Evolutionary conservation across 2,113 vertebrate species (phyloP).

Genomic region (Uria aalge): DNA sequence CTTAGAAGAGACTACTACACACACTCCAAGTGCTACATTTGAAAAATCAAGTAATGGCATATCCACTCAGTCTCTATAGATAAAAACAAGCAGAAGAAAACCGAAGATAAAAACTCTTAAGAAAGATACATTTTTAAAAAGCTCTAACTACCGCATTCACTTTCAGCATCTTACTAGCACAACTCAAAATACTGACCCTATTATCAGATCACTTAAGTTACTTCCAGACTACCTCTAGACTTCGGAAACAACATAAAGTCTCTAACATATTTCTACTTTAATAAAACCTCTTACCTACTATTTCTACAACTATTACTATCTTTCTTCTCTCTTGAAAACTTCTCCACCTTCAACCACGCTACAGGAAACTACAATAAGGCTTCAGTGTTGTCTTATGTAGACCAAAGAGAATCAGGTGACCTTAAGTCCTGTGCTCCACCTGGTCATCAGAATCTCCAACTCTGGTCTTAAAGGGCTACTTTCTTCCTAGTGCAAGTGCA

Average conservation of each 20-base stretch:
- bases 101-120: rapidly evolving
- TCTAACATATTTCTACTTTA: rapidly evolving
- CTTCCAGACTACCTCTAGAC: not conserved
- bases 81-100: rapidly evolving
- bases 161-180: not conserved
- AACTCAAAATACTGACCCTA: not conserved
- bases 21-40: not conserved
- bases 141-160: rapidly evolving
- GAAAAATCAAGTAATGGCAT: rapidly evolving
- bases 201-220: rapidly evolving
- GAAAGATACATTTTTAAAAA: not conserved
- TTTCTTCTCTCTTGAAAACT: not conserved
- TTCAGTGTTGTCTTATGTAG: not conserved
- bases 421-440: not conserved
- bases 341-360: rapidly evolving
- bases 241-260: rapidly evolving
- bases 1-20: not conserved
- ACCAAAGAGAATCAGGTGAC: not conserved
- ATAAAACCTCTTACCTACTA: not conserved
- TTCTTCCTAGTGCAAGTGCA: not conserved
- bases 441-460: not conserved
- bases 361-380: rapidly evolving
- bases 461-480: not conserved
- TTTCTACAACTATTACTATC: rapidly evolving
- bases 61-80: not conserved